Conservation (phyloP, 1,140 invertebrate species). For the Ridgeia piscesae region DNA sequence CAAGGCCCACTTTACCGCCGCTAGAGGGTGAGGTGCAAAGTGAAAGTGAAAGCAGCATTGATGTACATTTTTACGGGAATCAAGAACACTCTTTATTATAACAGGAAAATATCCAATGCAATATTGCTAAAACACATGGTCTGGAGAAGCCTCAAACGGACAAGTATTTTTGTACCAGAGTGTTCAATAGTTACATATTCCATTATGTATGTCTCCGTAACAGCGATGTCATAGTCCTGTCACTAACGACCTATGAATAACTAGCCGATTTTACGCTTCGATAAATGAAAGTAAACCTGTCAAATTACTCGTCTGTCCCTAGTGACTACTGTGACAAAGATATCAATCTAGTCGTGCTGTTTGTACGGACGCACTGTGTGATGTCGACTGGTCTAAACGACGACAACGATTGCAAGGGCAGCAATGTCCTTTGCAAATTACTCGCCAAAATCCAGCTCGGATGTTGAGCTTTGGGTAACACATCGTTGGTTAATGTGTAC, state of each 20-base stretch:
- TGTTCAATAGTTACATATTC: no score
- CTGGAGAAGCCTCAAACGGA: neutral
- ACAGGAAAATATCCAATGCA: neutral
- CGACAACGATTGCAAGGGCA: neutral
- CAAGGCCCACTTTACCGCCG: neutral
- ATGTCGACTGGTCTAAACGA: neutral
- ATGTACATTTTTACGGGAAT: neutral
- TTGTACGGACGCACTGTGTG: neutral
- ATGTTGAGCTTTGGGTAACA: no score
- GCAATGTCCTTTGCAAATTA: neutral
- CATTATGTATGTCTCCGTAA: neutral
- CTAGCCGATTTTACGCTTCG: neutral
- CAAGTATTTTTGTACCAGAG: no score
- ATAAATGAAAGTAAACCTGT: neutral
- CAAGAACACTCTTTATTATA: neutral
- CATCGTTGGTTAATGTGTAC: neutral
- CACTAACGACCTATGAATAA: neutral
- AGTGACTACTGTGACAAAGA: neutral
- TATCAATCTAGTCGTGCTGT: neutral
- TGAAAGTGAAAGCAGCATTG: neutral
- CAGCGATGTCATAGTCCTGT: neutral
- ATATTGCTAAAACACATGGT: neutral
- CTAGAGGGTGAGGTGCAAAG: neutral
- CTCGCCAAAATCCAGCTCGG: no score
- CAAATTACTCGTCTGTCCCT: neutral